Base-by-base conservation (phyloP, 2,797 vertebrate species). In the Zenarchopterus dispar region DNA sequence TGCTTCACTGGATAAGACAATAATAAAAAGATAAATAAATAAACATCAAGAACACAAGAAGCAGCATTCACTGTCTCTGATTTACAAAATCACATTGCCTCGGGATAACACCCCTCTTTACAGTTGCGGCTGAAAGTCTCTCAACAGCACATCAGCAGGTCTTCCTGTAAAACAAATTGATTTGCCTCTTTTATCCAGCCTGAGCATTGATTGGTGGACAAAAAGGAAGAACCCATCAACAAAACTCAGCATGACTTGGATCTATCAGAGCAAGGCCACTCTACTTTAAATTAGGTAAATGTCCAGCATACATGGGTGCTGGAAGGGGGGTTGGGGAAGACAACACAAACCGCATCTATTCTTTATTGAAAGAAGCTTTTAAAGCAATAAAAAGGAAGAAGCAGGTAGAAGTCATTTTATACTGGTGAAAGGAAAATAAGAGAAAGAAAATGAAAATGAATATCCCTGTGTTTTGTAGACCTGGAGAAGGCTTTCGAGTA, bases 101-200 rank as follows among this genome's bases (percentile, higher is more conserved):
- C 11, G 16, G 48, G 39, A 26, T 31, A 28, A n/a, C 15, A 10
- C 3, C 33, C 39, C 16, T 15, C 4, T 2, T 39, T 15, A 4
- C 4, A 42, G 4, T 9, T 21, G 62, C 47, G 33, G 56, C 15
- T 67, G 48, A 77, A 63, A 39, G 56, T 46, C 56, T 70, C 50
- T 60, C 62, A 62, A 65, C 62, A 33, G 62, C 39, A 52, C 60
- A 2, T 21, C 51, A 61, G 51, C 61, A 62, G 49, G 56, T 55
- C 56, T 53, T 24, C 28, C 52, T 66, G 56, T 71, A 58, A 36
- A 68, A 56, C 22, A 39, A 8, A 73, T 77, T 47, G 55, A 70
- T 74, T 50, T 33, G 43, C 62, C 56, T 54, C 64, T 72, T 50
- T 56, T 65, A 59, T 70, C 70, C 75, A 51, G 31, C 54, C 46